A percentile compares a stretch with the other conserved stretches of the same genome.
Evolutionary conservation across 2,888 invertebrate species (phyloP).

Genomic region (Trimorus sp.): DNA sequence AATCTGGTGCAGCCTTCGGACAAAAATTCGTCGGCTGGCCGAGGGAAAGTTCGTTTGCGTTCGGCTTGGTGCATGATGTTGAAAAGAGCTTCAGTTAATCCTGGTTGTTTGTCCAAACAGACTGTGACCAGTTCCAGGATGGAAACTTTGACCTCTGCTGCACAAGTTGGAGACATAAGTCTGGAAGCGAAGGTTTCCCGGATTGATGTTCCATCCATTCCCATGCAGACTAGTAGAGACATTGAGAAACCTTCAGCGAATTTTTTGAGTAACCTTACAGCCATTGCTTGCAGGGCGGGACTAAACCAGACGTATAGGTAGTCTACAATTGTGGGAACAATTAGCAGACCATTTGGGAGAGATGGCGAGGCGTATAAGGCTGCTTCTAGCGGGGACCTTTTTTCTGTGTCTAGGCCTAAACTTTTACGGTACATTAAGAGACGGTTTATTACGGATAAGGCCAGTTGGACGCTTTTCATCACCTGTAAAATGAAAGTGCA

Average conservation of each 20-base stretch:
- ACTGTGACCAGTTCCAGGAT: constrained; percentile 81
- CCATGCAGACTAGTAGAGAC: constrained; percentile 85
- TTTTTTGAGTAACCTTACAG: constrained; percentile 83
- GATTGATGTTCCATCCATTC: constrained; percentile 84
- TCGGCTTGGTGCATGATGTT: constrained; percentile 81
- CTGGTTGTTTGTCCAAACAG: constrained; percentile 81
- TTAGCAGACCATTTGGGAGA: constrained; percentile 79
- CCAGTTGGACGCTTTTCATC: constrained; percentile 79
- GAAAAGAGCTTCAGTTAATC: constrained; percentile 80
- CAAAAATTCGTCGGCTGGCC: constrained; percentile 78
- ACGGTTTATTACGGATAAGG: constrained; percentile 79
- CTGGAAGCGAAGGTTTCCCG: constrained; percentile 84
- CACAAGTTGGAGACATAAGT: constrained; percentile 83
- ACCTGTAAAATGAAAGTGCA: no score
- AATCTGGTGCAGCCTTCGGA: constrained; percentile 80
- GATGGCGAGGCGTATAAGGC: constrained; percentile 80
- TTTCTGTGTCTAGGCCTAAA: constrained; percentile 73
- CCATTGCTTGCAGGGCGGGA: constrained; percentile 83
- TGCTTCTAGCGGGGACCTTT: constrained; percentile 78
- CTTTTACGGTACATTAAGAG: constrained; percentile 79
- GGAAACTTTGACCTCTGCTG: constrained; percentile 81
- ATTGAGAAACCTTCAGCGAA: constrained; percentile 84
- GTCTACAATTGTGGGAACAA: constrained; percentile 83
- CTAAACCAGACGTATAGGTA: constrained; percentile 84
- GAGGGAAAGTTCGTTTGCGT: constrained; percentile 78